phyloP scores from a whole-genome alignment of 92 coral and sea anemone genomes.

The Porites divaricata region DNA sequence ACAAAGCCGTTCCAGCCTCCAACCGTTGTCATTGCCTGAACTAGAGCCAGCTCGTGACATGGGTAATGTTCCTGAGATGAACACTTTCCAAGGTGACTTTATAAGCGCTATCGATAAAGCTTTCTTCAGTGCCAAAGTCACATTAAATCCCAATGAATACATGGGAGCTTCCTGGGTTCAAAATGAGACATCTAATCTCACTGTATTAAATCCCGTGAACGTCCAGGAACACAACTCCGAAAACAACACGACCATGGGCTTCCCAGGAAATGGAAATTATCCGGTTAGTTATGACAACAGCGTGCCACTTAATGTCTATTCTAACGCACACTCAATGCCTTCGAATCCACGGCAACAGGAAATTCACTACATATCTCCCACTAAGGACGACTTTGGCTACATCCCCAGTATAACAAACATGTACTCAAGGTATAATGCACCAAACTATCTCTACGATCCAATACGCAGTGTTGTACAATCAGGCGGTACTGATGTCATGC shows the following conservation, averaged over 20 bases:
- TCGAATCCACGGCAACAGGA: conserved; percentile 50
- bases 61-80: conserved; percentile 50
- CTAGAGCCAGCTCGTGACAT: conserved; percentile 24
- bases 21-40: conserved; percentile 12
- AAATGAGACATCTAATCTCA: conserved; percentile 65
- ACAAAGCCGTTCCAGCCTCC: conserved; percentile 24
- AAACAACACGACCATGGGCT: conserved; percentile 49
- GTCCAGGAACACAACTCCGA: conserved; percentile 53
- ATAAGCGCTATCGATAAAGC: conserved; percentile 67
- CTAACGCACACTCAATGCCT: conserved; percentile 36
- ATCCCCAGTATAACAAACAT: conserved; percentile 42
- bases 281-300: conserved; percentile 55
- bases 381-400: conserved; percentile 45
- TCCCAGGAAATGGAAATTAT: conserved; percentile 60
- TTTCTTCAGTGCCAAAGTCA: conserved; percentile 45
- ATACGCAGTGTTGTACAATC: conserved; percentile 57
- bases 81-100: conserved; percentile 62
- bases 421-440: conserved; percentile 53
- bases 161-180: conserved; percentile 70
- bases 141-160: conserved; percentile 56
- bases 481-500: conserved; percentile 39
- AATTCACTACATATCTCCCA: conserved; percentile 44
- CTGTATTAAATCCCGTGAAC: conserved; percentile 68
- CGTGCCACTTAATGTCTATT: conserved; percentile 34
- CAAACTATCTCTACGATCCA: conserved; percentile 58